Percentiles rank a stretch among this genome's conserved stretches.
phyloP scores from a whole-genome alignment of 2,888 invertebrate species.

The Lobophora halterata region DNA sequence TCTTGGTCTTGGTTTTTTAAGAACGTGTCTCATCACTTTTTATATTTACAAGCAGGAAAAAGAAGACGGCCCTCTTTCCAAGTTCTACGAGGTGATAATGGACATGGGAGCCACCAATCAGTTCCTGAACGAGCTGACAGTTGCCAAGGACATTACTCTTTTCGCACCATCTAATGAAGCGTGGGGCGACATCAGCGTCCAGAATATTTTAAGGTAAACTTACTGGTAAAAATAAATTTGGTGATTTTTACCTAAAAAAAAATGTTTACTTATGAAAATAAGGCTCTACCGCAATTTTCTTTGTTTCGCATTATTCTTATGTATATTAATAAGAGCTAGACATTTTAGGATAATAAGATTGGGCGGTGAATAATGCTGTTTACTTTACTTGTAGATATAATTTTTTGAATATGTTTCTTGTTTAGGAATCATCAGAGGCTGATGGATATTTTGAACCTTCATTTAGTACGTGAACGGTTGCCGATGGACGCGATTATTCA shows the following conservation, averaged over 20 bases:
- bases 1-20: too few relatives aligned
- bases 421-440: slow-evolving; percentile 84
- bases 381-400: slow-evolving; percentile 2
- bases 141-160: slow-evolving; percentile 88
- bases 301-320: too few relatives aligned
- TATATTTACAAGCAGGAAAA: slow-evolving; percentile 55
- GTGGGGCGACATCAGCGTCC: slow-evolving; percentile 87
- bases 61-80: slow-evolving; percentile 84
- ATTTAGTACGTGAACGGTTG: slow-evolving; percentile 88
- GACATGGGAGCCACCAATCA: slow-evolving; percentile 85
- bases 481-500: slow-evolving; percentile 88
- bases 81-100: slow-evolving; percentile 90
- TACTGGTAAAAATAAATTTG: slow-evolving; percentile 56
- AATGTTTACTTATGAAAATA: slow-evolving; percentile 10
- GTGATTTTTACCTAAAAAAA: slow-evolving; percentile 6
- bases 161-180: slow-evolving; percentile 95
- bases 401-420: too few relatives aligned
- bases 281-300: slow-evolving; percentile 2
- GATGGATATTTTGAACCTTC: slow-evolving; percentile 89
- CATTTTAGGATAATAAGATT: too few relatives aligned
- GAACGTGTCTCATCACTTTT: slow-evolving; percentile 9
- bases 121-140: slow-evolving; percentile 86
- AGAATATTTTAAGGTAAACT: slow-evolving; percentile 82
- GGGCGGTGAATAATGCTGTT: too few relatives aligned
- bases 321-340: too few relatives aligned